Evolutionary conservation across 2,113 vertebrate species (phyloP), one percentile per base, ranked within the genome.

Genomic region (Myxocyprinus asiaticus): DNA sequence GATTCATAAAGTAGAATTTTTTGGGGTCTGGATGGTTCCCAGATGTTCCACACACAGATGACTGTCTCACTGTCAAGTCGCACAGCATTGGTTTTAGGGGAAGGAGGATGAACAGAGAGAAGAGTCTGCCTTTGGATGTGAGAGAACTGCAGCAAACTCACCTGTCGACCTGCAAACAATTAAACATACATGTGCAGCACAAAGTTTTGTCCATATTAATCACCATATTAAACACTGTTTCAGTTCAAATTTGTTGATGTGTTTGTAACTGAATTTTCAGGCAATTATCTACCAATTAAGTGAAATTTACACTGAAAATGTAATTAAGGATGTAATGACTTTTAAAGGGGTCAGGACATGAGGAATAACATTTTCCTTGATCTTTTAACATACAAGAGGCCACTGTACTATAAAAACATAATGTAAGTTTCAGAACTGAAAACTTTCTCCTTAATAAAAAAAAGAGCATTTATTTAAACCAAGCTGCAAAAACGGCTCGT

Each of bases 21-120:
- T 90, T 96, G 97, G 73, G 97, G 97, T 74, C 88, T 92, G 17
- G 96, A 98, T 0, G 96, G 96, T 85, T 98, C 96, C 95, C 97
- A 95, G 79, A 98, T 94, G 74, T 97, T 97, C 97, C 97, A 99
- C 72, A 98, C 89, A 7, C 97, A 98, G 81, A 99, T 90, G 78
- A 98, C 10, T 17, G 91, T 89, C 83, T 91, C 94, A 83, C 85
- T 79, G 80, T 94, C 92, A 12, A 96, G 90, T 0, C 75, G 75
- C 6, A 73, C 82, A 6, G 67, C 80, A 2, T 43, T 87, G 2
- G 87, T 56, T 6, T 87, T 84, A 14, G 85, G 81, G 4, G 89
- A 88, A 11, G 92, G 87, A n/a, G 88, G 89, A 9, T 99, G 97
- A 67, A 95, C 94, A 3, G 97, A 96, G 81, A 98, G 93, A 66